Evolutionary conservation across 2,888 invertebrate species (phyloP).

Genomic region (Apamea crenata): DNA sequence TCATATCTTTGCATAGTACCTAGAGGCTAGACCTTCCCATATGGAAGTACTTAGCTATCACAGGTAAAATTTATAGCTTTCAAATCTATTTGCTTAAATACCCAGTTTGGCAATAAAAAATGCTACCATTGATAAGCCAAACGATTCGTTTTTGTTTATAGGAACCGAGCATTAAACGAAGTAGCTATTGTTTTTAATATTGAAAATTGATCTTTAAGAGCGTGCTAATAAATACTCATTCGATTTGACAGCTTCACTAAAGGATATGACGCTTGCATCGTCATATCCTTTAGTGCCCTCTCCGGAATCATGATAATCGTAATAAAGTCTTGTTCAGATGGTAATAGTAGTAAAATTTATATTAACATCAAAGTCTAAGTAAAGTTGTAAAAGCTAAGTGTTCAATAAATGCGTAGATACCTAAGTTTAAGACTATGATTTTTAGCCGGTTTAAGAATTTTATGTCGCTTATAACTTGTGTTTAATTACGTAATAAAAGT

Average conservation of each 20-base stretch:
- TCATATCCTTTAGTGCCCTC: slow-evolving; percentile 22
- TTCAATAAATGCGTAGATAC: slow-evolving; percentile 21
- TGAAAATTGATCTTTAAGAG: neutral
- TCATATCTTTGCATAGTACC: too few relatives aligned
- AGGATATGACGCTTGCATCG: slow-evolving; percentile 3
- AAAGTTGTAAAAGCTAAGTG: slow-evolving; percentile 41
- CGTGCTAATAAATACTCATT: slow-evolving; percentile 7
- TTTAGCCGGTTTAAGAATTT: neutral
- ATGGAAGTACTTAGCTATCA: too few relatives aligned
- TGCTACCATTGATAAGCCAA: too few relatives aligned
- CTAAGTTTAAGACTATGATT: slow-evolving; percentile 7
- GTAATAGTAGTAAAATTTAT: slow-evolving; percentile 34
- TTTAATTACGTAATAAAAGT: neutral
- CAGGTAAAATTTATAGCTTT: too few relatives aligned
- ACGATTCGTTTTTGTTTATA: neutral
- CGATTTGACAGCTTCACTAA: slow-evolving; percentile 13
- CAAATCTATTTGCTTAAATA: too few relatives aligned
- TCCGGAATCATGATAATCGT: slow-evolving; percentile 21
- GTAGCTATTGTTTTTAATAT: neutral
- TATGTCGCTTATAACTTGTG: neutral
- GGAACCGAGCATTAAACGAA: neutral
- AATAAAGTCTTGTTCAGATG: slow-evolving; percentile 33
- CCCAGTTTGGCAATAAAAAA: too few relatives aligned
- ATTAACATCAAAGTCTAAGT: slow-evolving; percentile 34
- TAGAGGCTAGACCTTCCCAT: too few relatives aligned